Conservation (phyloP, 2,797 vertebrate genomes). For the Salarias fasciatus region DNA sequence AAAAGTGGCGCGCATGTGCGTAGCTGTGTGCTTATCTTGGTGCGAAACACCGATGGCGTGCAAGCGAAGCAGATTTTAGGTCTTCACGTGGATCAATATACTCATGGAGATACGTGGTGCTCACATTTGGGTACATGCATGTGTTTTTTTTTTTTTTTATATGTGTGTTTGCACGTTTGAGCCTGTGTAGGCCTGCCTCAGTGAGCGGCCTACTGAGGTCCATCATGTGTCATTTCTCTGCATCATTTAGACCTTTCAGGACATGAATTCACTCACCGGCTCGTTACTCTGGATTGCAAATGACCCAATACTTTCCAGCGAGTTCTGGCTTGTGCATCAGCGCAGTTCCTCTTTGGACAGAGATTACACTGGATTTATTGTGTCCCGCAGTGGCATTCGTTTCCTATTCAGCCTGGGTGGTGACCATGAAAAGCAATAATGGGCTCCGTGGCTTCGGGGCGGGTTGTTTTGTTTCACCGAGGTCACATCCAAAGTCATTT, state of each 20-base stretch:
- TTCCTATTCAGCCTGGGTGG: slow-evolving; percentile 27
- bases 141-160: slow-evolving; percentile 1
- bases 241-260: slow-evolving; percentile 16
- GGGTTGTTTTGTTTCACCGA: background rate
- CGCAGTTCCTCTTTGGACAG: slow-evolving; percentile 27
- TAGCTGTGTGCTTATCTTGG: background rate
- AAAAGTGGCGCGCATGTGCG: background rate
- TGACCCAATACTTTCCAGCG: slow-evolving; percentile 46
- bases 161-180: background rate
- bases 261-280: slow-evolving; percentile 31
- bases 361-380: slow-evolving; percentile 48
- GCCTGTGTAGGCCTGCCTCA: slow-evolving; percentile 4
- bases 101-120: background rate
- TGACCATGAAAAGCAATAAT: slow-evolving; percentile 26
- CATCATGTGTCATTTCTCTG: slow-evolving; percentile 23
- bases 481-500: background rate
- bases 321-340: slow-evolving; percentile 37
- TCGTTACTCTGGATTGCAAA: slow-evolving; percentile 36
- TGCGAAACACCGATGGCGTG: background rate
- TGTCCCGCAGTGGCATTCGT: slow-evolving; percentile 36
- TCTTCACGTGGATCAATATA: slow-evolving; percentile 16
- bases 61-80: background rate
- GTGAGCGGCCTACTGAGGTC: slow-evolving; percentile 15
- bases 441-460: slow-evolving; percentile 26
- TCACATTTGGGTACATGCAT: background rate